Base-by-base conservation (phyloP, 1,140 invertebrate species). In the Drosophila aff. region DNA sequence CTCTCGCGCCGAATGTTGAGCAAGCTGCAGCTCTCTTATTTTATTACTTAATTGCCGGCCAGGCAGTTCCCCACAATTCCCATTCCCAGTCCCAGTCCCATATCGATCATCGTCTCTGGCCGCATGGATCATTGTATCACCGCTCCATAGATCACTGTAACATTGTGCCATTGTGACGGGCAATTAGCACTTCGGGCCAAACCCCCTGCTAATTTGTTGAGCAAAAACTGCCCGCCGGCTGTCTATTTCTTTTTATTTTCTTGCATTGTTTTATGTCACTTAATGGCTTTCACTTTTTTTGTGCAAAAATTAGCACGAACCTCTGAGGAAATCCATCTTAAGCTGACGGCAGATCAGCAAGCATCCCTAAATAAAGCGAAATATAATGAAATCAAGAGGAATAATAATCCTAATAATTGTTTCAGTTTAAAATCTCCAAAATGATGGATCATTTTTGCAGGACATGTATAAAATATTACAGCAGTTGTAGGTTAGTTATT, bases 11-110 rank as follows among this genome's bases (percentile, higher is more conserved):
- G 58, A 49, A 23, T 40, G 60, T 86, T 84, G 60, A 63, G 79
- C 82, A 86, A 85, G 79, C 81, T 38, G 64, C 67, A 38, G 44
- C 46, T 61, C 68, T 61, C 28, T 61, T 61, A 73, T 61, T 79
- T 82, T 76, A 81, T 89, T 81, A 87, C 81, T 87, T 87, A 89
- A 87, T 89, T 73, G 74, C 73, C 41, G 41, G 43, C 71, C 11
- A 69, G 67, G 26, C 67, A 73, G 31, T 77, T 68, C 55, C 41
- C 57, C 76, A 60, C 61, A 78, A 60, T 4, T 43, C 44, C 49
- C 47, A 53, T 47, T 71, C 44, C 38, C 18, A 33, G 44, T 64
- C 52, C 10, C 46, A 28, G 15, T 21, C 33, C 33, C 36, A 72
- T 80, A 33, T 80, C 62, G 52, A 75, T 58, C 59, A 63, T 63